These are phyloP conservation scores for Apis laboriosa DNA, from an alignment of 1,140 invertebrate genomes.

Conservation along the genomic window DNA sequence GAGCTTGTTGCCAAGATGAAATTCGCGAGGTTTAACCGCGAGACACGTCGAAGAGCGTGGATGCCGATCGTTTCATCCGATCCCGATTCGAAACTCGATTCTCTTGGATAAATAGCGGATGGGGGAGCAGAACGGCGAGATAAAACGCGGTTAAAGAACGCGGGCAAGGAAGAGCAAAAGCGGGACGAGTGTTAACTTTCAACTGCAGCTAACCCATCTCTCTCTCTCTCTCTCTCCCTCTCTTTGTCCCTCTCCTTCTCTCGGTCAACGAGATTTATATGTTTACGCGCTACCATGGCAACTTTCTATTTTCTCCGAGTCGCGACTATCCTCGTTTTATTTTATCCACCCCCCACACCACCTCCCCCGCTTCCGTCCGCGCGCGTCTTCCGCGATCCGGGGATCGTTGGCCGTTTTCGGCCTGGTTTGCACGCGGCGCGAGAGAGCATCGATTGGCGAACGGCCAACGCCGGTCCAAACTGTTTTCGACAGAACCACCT, in stretches of 20 bases:
- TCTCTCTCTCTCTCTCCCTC: slow-evolving; percentile 7
- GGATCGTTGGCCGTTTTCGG: not conserved
- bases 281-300: slow-evolving; percentile 77
- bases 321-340: slow-evolving; percentile 71
- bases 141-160: slow-evolving; percentile 39
- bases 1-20: no score
- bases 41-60: no score
- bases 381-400: slow-evolving; percentile 33
- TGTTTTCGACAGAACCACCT: slow-evolving; percentile 71
- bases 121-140: no score
- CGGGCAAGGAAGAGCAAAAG: slow-evolving; percentile 34
- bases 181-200: slow-evolving; percentile 72
- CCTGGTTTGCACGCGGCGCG: not conserved
- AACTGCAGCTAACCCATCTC: slow-evolving; percentile 66
- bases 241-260: slow-evolving; percentile 22
- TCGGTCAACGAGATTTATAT: slow-evolving; percentile 76
- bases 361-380: slow-evolving; percentile 45
- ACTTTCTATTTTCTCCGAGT: slow-evolving; percentile 76
- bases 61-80: not conserved
- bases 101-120: no score
- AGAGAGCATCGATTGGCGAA: slow-evolving; percentile 73
- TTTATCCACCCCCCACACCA: slow-evolving; percentile 60
- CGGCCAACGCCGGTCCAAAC: slow-evolving; percentile 73
- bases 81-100: no score
- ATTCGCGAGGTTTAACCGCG: no score